These are phyloP conservation scores for Lasius fuliginosus DNA, from an alignment of 2,888 invertebrate genomes.

Conservation along the genomic window DNA sequence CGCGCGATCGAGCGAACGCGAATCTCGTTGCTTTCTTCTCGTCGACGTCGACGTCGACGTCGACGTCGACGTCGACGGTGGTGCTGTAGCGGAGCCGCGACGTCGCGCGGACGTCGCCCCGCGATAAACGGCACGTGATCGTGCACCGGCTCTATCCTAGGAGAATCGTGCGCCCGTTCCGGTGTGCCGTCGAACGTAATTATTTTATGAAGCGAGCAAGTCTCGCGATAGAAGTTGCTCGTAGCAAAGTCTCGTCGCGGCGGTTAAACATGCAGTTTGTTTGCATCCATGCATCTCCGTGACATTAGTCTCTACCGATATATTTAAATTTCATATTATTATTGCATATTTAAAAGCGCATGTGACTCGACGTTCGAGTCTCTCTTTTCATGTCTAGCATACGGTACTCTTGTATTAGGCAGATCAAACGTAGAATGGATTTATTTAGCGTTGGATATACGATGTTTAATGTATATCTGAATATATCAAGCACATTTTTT, in stretches of 20 bases:
- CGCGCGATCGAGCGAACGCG: conserved; percentile 34
- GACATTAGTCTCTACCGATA: conserved; percentile 3
- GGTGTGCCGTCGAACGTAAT: conserved; percentile 17
- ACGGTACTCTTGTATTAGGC: background rate
- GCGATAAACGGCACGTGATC: conserved; percentile 42
- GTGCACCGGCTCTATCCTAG: conserved; percentile 9
- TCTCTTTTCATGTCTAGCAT: background rate
- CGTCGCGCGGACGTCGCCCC: conserved; percentile 46
- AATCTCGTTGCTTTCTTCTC: conserved; percentile 23
- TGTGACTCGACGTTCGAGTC: background rate
- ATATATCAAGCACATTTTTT: background rate
- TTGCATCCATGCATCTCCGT: background rate
- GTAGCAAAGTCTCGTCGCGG: background rate
- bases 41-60: conserved; percentile 8
- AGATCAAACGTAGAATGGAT: background rate
- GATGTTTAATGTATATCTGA: background rate
- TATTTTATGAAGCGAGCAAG: background rate
- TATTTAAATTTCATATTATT: background rate
- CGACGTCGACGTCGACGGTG: too few relatives aligned
- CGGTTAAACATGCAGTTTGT: background rate
- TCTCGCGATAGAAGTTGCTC: background rate
- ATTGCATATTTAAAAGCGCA: background rate
- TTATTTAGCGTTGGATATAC: background rate
- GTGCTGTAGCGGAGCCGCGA: background rate
- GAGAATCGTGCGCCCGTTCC: background rate